Percentiles rank a stretch among this genome's conserved stretches.
Conservation (phyloP, 1,140 invertebrate genomes). For the Drosophila rufa region DNA sequence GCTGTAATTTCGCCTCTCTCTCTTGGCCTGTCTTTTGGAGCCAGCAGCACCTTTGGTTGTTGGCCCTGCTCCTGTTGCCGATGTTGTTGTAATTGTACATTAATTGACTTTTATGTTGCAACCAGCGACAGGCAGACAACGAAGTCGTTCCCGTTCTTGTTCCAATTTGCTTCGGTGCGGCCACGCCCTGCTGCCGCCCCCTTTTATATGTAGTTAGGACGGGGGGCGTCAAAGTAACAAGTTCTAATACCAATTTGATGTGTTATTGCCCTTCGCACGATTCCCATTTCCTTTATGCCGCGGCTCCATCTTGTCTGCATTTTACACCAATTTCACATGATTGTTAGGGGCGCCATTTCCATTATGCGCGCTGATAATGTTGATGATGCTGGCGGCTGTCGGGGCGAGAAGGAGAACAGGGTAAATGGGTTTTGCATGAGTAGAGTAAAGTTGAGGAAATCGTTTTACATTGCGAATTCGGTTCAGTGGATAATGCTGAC, state of each 20-base stretch:
- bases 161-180: slow-evolving; percentile 43
- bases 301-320: slow-evolving; percentile 32
- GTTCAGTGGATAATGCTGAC: slow-evolving; percentile 12
- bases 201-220: slow-evolving; percentile 4
- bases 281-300: slow-evolving; percentile 46
- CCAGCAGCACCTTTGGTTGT: neutral
- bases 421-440: slow-evolving; percentile 42
- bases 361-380: slow-evolving; percentile 46
- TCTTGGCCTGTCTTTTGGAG: slow-evolving; percentile 2
- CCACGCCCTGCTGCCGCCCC: slow-evolving; percentile 7
- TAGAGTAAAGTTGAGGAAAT: slow-evolving; percentile 42
- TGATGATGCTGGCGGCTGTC: slow-evolving; percentile 18
- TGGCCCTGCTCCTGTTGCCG: slow-evolving; percentile 30
- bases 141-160: slow-evolving; percentile 23
- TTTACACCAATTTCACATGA: slow-evolving; percentile 77
- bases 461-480: slow-evolving; percentile 32
- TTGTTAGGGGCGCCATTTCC: slow-evolving; percentile 72
- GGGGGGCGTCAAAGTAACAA: slow-evolving; percentile 38
- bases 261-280: slow-evolving; percentile 49
- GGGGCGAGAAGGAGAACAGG: slow-evolving; percentile 8
- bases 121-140: slow-evolving; percentile 24
- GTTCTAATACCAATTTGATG: slow-evolving; percentile 78
- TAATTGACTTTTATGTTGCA: slow-evolving; percentile 81
- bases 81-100: slow-evolving; percentile 79
- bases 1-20: slow-evolving; percentile 55